Evolutionary conservation across 2,113 vertebrate species (phyloP), one percentile per base, ranked within the genome.

Genomic region (Amblyopsis rosae): DNA sequence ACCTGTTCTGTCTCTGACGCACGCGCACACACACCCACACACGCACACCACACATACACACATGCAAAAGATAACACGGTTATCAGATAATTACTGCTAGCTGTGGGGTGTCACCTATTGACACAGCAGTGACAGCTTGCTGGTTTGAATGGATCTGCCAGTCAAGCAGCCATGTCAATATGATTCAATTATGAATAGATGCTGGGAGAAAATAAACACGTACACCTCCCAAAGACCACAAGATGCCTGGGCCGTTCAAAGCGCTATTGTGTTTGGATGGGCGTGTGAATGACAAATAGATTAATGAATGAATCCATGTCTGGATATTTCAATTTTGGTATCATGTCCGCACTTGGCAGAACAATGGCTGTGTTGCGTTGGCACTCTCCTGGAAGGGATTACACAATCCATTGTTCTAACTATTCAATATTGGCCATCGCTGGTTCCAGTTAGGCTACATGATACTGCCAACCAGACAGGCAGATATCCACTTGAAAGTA

Each of bases 81-180:
- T 82, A 84, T 80, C 77, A 79, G 81, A 72, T 88, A 86, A 90
- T 90, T 88, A 87, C 79, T 57, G 59, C 55, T 17, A 80, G 81
- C 87, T 79, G 75, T 67, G 64, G 80, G 79, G 81, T 69, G 72
- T 70, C 73, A 74, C 73, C 76, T 78, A 78, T 72, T 82, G 82
- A 79, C 77, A 75, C 62, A 50, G 67, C 66, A 62, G n/a, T 81
- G 80, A 82, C 77, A 80, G 62, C 45, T 77, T 71, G 72, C 68
- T 77, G 63, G 77, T 82, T 81, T 80, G 82, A 87, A 79, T 67
- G 69, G 72, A 65, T 45, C 65, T 32, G 67, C 77, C 86, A 75
- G n/a, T 77, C 57, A 26, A 69, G 70, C 62, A 54, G 19, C 35
- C 33, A 9, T 33, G 70, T 73, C 68, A 61, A 57, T 82, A 58